Conservation (phyloP, 2,113 vertebrate species). For the Urocolius indicus region DNA sequence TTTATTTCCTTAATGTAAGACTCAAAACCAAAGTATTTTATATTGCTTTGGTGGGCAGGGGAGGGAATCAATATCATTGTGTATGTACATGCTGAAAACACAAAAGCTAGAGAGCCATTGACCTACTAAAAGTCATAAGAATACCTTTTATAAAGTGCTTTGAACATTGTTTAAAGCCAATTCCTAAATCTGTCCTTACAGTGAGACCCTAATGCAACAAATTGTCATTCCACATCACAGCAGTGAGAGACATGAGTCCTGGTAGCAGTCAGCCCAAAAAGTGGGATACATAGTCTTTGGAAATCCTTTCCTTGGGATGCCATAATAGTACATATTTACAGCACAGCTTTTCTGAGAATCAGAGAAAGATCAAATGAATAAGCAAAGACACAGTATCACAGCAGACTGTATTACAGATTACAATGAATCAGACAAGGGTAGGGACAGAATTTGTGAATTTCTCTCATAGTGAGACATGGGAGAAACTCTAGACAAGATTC, state of each 20-base stretch:
- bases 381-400: background rate
- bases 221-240: background rate
- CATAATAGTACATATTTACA: background rate
- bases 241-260: background rate
- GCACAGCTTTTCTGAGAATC: background rate
- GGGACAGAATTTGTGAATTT: background rate
- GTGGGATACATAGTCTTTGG: background rate
- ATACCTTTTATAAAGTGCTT: background rate
- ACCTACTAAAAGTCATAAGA: background rate
- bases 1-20: background rate
- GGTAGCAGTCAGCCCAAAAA: background rate
- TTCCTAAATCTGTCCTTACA: background rate
- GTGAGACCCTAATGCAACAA: background rate
- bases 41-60: background rate
- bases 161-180: background rate
- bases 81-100: background rate
- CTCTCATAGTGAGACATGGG: background rate
- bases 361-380: background rate
- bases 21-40: background rate
- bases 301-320: background rate
- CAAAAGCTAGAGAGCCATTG: background rate
- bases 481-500: background rate
- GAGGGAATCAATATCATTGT: background rate
- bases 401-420: background rate
- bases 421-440: background rate